Evolutionary conservation across 2,113 vertebrate species (phyloP).

Genomic region (Tetrax tetrax): DNA sequence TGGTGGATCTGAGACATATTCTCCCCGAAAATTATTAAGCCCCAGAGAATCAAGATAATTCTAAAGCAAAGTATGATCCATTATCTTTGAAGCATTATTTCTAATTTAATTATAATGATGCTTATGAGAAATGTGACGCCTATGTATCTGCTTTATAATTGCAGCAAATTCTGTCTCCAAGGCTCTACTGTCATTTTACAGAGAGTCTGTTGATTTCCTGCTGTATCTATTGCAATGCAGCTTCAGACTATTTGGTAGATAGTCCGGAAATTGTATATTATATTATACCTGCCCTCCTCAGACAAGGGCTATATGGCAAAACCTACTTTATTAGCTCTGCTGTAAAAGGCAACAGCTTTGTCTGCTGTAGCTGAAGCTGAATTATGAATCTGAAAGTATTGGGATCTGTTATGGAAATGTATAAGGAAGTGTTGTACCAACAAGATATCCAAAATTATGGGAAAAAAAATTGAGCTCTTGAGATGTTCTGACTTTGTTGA

Average conservation of each 20-base stretch:
- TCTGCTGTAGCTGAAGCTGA: not conserved
- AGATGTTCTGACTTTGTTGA: not conserved
- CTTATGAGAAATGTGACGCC: conserved; percentile 29
- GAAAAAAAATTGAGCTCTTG: not conserved
- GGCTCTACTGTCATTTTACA: not conserved
- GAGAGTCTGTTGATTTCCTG: conserved; percentile 13
- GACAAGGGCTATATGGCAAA: not conserved
- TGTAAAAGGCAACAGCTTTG: not conserved
- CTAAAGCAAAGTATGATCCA: conserved; percentile 1
- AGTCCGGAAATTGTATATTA: not conserved
- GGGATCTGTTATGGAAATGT: not conserved
- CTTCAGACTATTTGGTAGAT: not conserved
- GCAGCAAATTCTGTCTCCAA: not conserved
- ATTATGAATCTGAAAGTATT: not conserved
- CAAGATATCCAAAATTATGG: not conserved
- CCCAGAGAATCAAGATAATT: conserved; percentile 2
- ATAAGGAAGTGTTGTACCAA: not conserved
- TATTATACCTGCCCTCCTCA: conserved; percentile 3
- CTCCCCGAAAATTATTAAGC: not conserved
- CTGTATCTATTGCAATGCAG: not conserved
- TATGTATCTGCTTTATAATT: conserved; percentile 19
- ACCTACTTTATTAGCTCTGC: not conserved
- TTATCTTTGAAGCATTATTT: conserved; percentile 13
- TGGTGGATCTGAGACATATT: not conserved
- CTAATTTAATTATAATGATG: conserved; percentile 52